A percentile compares a stretch with the other conserved stretches of the same genome.
Evolutionary conservation across 2,113 vertebrate species (phyloP).

Genomic region (Pluvianellus socialis): DNA sequence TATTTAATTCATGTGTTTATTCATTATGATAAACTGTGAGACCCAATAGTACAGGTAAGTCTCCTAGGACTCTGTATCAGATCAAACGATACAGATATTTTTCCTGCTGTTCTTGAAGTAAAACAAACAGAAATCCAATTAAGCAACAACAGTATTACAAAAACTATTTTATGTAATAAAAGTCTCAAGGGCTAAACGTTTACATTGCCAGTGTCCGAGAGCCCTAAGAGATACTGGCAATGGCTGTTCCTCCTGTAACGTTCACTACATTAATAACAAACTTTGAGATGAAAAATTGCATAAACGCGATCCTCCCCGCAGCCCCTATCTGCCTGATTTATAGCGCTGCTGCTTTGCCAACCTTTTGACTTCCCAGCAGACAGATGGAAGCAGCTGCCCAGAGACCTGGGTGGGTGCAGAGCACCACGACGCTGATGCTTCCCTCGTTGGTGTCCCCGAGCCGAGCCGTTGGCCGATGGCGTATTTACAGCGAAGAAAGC

Average conservation of each 20-base stretch:
- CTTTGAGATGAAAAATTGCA: slow-evolving; percentile 5
- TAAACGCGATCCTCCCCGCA: not conserved
- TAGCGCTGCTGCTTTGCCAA: not conserved
- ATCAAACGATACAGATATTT: not conserved
- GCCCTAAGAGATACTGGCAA: not conserved
- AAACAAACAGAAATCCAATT: slow-evolving; percentile 36
- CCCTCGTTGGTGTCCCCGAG: not conserved
- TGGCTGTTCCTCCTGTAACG: not conserved
- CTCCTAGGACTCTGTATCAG: not conserved
- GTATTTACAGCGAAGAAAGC: not conserved
- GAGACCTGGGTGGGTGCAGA: not conserved
- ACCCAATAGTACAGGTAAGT: not conserved
- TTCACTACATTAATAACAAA: not conserved
- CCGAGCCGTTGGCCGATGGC: fast-evolving
- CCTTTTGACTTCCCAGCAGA: not conserved
- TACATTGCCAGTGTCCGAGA: not conserved
- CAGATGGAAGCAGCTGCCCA: not conserved
- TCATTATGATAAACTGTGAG: not conserved
- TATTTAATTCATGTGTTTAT: slow-evolving; percentile 22
- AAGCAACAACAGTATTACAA: not conserved
- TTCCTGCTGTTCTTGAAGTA: not conserved
- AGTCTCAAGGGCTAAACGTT: not conserved
- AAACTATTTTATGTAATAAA: not conserved
- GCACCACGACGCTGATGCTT: not conserved
- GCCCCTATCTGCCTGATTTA: slow-evolving; percentile 12